phyloP scores from a whole-genome alignment of 2,113 vertebrate genomes.

The Emydura subglobosa region DNA sequence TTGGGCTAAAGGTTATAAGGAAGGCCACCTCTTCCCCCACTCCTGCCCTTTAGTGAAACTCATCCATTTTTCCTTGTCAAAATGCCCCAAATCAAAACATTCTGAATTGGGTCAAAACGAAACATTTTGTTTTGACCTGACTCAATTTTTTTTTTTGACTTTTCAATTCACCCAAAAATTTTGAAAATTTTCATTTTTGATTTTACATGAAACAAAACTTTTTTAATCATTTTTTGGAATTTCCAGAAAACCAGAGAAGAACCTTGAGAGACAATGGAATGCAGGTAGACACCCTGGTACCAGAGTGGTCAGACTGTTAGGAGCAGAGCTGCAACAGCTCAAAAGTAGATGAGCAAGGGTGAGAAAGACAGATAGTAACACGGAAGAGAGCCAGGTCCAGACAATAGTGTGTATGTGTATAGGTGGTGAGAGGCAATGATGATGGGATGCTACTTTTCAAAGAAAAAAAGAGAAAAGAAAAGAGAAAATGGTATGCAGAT shows the following conservation, averaged over 20 bases:
- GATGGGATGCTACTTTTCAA: not conserved
- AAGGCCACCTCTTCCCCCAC: no score
- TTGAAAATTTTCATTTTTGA: not conserved
- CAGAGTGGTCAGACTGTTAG: not conserved
- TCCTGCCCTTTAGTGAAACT: not conserved
- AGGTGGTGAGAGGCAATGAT: not conserved
- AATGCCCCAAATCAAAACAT: not conserved
- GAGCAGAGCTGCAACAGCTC: not conserved
- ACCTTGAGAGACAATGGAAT: not conserved
- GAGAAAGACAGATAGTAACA: not conserved
- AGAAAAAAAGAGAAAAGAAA: not conserved
- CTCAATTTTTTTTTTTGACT: not conserved
- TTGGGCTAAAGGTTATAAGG: not conserved
- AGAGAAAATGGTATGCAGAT: not conserved
- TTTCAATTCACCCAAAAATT: not conserved
- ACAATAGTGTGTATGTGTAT: not conserved
- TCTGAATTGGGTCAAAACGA: no score
- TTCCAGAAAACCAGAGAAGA: not conserved
- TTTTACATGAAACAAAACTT: not conserved
- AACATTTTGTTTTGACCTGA: not conserved
- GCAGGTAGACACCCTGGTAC: not conserved
- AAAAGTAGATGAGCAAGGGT: not conserved
- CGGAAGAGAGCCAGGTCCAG: not conserved
- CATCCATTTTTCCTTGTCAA: not conserved
- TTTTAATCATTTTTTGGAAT: not conserved